A percentile compares a stretch with the other conserved stretches of the same genome.
These are phyloP conservation scores for Atrichornis clamosus DNA, from an alignment of 2,113 vertebrate genomes.

Conservation along the genomic window DNA sequence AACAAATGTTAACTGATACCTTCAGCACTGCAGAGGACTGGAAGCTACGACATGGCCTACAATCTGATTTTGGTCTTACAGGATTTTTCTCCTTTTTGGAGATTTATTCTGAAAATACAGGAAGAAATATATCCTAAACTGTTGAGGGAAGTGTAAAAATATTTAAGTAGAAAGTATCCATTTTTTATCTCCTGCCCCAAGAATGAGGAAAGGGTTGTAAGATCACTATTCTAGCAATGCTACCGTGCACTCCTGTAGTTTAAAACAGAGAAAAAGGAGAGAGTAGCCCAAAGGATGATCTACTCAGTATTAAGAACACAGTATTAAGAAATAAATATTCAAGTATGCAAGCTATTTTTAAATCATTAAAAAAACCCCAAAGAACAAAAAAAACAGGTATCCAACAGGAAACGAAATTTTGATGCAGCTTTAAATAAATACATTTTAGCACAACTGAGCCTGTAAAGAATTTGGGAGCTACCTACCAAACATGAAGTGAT, in stretches of 20 bases:
- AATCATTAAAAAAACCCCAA: neutral
- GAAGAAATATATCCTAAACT: neutral
- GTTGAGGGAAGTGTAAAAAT: neutral
- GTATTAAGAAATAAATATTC: neutral
- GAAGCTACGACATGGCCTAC: neutral
- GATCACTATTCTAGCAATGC: neutral
- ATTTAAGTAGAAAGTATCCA: neutral
- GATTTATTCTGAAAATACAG: neutral
- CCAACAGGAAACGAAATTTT: neutral
- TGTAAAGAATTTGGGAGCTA: neutral
- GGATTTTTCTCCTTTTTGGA: neutral
- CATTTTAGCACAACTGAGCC: neutral
- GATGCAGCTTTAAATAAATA: neutral
- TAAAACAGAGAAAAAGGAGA: neutral
- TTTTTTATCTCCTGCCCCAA: neutral
- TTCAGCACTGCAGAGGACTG: neutral
- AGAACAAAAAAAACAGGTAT: neutral
- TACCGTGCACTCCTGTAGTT: neutral
- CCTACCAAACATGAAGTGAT: neutral
- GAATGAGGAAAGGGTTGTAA: neutral
- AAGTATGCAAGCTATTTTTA: neutral
- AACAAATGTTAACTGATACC: neutral
- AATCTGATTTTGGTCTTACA: neutral
- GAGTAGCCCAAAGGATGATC: neutral
- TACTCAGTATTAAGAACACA: neutral